Percentiles rank a stretch among this genome's conserved stretches.
phyloP scores from a whole-genome alignment of 2,797 vertebrate species.

The Cirrhinus molitorella region DNA sequence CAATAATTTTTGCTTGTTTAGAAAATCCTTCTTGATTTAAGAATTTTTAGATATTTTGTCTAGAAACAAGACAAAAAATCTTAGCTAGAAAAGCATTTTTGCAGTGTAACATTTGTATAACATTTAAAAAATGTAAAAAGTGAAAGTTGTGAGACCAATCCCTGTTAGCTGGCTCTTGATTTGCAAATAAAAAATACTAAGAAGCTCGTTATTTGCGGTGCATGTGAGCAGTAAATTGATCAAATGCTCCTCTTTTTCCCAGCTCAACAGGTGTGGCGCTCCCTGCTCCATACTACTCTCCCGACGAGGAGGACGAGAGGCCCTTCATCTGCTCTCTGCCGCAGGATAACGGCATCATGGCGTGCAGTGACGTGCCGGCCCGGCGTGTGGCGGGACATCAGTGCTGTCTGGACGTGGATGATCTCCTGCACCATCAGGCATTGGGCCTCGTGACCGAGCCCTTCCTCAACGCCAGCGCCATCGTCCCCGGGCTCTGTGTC shows the following conservation, averaged over 20 bases:
- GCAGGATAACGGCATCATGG: conserved; percentile 97
- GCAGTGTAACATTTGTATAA: neutral
- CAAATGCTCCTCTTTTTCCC: conserved; percentile 4
- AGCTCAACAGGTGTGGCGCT: conserved; percentile 88
- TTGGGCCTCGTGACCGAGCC: conserved; percentile 81
- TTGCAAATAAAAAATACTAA: neutral
- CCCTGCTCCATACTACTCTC: conserved; percentile 91
- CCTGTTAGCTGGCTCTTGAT: neutral
- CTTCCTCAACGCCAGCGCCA: conserved; percentile 83
- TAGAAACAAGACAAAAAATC: too few relatives aligned
- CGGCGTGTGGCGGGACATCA: conserved; percentile 87
- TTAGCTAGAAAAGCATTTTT: too few relatives aligned
- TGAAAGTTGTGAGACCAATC: neutral
- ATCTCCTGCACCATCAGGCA: conserved; percentile 85
- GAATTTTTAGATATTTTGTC: too few relatives aligned
- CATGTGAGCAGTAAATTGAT: neutral
- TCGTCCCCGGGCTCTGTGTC: conserved; percentile 85
- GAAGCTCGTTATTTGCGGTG: neutral
- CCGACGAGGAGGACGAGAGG: conserved; percentile 92
- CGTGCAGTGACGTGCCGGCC: conserved; percentile 89
- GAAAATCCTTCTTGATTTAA: too few relatives aligned
- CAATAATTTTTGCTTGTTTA: too few relatives aligned
- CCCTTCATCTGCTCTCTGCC: conserved; percentile 98
- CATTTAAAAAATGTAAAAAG: neutral
- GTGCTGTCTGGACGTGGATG: conserved; percentile 93